These are phyloP conservation scores for Trachymyrmex septentrionalis DNA, from an alignment of 1,140 invertebrate species.

Conservation along the genomic window DNA sequence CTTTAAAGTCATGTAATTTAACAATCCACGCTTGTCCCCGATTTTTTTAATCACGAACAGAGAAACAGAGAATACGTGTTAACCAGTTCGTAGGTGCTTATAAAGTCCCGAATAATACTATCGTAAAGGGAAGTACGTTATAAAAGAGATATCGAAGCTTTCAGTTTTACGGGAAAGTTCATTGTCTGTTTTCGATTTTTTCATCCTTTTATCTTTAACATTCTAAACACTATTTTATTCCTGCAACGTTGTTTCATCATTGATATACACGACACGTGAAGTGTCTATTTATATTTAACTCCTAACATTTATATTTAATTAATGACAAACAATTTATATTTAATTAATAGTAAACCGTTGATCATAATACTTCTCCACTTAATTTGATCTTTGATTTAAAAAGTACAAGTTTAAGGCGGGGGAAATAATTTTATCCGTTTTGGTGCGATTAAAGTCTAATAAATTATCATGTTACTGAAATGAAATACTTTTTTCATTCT, in stretches of 20 bases:
- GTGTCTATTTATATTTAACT: constrained; percentile 65
- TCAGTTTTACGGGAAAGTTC: constrained; percentile 2
- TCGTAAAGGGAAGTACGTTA: constrained; percentile 17
- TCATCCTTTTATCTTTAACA: background rate
- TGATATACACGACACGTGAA: constrained; percentile 25
- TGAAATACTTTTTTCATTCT: background rate
- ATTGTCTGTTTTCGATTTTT: constrained; percentile 8
- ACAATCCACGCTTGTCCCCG: background rate
- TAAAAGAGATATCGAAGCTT: constrained; percentile 20
- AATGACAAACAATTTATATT: too few species aligned
- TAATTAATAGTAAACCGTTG: constrained; percentile 28
- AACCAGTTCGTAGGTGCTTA: background rate
- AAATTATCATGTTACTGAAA: background rate
- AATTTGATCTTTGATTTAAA: constrained; percentile 39
- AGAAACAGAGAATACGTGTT: background rate
- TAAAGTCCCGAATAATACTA: constrained; percentile 19
- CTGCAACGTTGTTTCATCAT: background rate
- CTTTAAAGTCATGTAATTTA: constrained; percentile 50
- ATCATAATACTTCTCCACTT: constrained; percentile 48
- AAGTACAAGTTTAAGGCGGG: constrained; percentile 31
- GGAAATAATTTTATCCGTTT: constrained; percentile 18
- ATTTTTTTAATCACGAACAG: constrained; percentile 49
- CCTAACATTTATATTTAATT: background rate
- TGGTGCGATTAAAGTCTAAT: background rate
- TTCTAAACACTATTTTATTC: constrained; percentile 1